A percentile compares a stretch with the other conserved stretches of the same genome.
Evolutionary conservation across 1,140 invertebrate genomes (phyloP).

Genomic region (Maconellicoccus hirsutus): DNA sequence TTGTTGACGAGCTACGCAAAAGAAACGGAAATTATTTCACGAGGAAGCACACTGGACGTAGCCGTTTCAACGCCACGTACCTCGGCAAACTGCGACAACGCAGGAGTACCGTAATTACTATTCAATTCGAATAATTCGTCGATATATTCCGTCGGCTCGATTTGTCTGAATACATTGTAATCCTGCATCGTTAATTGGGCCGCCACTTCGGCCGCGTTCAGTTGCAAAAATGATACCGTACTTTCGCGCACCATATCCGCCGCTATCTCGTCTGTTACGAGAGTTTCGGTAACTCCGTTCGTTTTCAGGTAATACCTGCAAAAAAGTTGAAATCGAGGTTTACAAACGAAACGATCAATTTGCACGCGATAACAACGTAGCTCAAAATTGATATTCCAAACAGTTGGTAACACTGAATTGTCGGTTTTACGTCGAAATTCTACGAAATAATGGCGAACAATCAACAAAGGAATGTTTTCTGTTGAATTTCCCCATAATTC

Average conservation of each 20-base stretch:
- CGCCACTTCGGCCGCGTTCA: conserved; percentile 92
- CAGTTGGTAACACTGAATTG: too few species aligned
- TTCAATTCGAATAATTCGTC: conserved; percentile 88
- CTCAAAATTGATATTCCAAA: too few species aligned
- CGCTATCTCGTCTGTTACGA: conserved; percentile 91
- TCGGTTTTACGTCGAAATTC: too few species aligned
- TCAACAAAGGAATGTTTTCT: too few species aligned
- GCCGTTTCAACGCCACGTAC: too few species aligned
- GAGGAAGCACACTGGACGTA: too few species aligned
- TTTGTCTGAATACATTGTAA: conserved; percentile 91
- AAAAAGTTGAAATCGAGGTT: too few species aligned
- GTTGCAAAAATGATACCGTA: conserved; percentile 81
- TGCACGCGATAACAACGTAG: too few species aligned
- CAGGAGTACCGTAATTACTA: conserved; percentile 82
- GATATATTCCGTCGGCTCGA: conserved; percentile 96
- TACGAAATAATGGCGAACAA: too few species aligned
- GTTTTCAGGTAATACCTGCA: conserved; percentile 94
- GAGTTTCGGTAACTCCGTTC: conserved; percentile 81
- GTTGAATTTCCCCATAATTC: too few species aligned
- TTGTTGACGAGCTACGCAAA: conserved; percentile 72
- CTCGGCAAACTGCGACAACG: conserved; percentile 85
- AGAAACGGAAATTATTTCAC: conserved; percentile 26
- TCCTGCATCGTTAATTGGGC: conserved; percentile 90
- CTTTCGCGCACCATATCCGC: conserved; percentile 87
- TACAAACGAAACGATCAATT: too few species aligned